These are phyloP conservation scores for Vanessa cardui DNA, from an alignment of 2,888 invertebrate genomes.

Conservation along the genomic window DNA sequence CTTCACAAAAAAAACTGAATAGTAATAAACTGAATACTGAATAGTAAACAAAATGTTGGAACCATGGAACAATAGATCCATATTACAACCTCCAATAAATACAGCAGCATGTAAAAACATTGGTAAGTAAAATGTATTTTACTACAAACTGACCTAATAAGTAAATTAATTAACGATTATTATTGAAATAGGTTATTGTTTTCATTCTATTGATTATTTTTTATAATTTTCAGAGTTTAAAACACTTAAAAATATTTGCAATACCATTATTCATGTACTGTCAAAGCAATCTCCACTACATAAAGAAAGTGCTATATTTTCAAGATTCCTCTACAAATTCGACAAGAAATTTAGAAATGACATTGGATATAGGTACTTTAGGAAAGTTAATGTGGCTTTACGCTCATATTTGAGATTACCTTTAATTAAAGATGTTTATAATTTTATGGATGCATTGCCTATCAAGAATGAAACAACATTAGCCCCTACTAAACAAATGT, in stretches of 20 bases:
- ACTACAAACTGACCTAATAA: conserved; percentile 2
- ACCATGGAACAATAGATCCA: conserved; percentile 64
- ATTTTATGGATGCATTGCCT: conserved; percentile 60
- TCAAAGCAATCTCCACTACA: conserved; percentile 76
- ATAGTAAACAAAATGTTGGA: conserved; percentile 52
- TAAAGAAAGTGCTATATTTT: conserved; percentile 79
- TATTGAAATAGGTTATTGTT: neutral
- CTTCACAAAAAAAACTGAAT: neutral
- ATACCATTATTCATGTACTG: conserved; percentile 57
- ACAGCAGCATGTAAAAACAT: conserved; percentile 53
- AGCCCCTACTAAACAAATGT: conserved; percentile 83
- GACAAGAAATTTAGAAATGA: conserved; percentile 83
- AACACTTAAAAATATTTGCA: conserved; percentile 53
- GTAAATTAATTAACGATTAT: neutral
- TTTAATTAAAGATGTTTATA: conserved; percentile 70
- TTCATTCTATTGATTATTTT: conserved; percentile 9
- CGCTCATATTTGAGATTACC: conserved; percentile 75
- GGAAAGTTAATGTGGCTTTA: conserved; percentile 78
- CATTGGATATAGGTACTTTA: conserved; percentile 80
- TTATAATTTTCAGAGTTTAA: conserved; percentile 62
- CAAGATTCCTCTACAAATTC: conserved; percentile 82
- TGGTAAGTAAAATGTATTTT: conserved; percentile 47
- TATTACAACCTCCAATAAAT: conserved; percentile 66
- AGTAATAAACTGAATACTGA: neutral
- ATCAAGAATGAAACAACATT: conserved; percentile 50